phyloP scores from a whole-genome alignment of 1,140 invertebrate species.

The Plutomurus gul region DNA sequence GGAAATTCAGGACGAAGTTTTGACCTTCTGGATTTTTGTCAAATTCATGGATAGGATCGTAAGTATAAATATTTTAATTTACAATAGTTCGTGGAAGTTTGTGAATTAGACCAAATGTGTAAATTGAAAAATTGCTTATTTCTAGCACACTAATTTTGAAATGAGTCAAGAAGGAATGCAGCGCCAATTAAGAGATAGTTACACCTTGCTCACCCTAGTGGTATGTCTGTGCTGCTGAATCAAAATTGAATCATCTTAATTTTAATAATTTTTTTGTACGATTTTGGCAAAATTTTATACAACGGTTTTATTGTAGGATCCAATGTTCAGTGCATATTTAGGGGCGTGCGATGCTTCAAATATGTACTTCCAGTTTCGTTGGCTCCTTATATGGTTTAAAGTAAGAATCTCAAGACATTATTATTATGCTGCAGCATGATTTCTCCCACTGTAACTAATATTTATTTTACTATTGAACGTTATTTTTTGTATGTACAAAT shows the following conservation, averaged over 20 bases:
- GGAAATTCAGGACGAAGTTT: conserved; percentile 88
- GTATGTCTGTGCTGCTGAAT: too few species aligned
- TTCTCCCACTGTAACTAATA: not conserved
- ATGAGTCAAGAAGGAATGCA: conserved; percentile 98
- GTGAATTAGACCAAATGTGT: not conserved
- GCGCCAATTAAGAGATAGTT: conserved; percentile 82
- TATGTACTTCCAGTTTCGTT: conserved; percentile 98
- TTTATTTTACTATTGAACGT: conserved; percentile 24
- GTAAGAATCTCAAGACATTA: conserved; percentile 1
- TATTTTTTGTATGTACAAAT: too few species aligned
- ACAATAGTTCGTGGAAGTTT: not conserved
- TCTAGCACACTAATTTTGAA: conserved; percentile 90
- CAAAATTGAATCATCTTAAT: not conserved
- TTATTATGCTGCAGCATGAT: not conserved
- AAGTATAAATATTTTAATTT: conserved; percentile 57
- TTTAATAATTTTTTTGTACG: not conserved
- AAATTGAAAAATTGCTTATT: conserved; percentile 52
- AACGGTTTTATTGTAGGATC: conserved; percentile 80
- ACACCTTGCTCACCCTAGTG: conserved; percentile 72
- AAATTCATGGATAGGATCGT: conserved; percentile 97
- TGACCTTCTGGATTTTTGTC: conserved; percentile 99
- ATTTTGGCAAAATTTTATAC: not conserved
- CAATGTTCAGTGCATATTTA: conserved; percentile 82
- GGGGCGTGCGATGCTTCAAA: conserved; percentile 91
- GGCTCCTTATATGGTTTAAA: conserved; percentile 83